Evolutionary conservation across 2,113 vertebrate species (phyloP).

Genomic region (Paedocypris sp.): DNA sequence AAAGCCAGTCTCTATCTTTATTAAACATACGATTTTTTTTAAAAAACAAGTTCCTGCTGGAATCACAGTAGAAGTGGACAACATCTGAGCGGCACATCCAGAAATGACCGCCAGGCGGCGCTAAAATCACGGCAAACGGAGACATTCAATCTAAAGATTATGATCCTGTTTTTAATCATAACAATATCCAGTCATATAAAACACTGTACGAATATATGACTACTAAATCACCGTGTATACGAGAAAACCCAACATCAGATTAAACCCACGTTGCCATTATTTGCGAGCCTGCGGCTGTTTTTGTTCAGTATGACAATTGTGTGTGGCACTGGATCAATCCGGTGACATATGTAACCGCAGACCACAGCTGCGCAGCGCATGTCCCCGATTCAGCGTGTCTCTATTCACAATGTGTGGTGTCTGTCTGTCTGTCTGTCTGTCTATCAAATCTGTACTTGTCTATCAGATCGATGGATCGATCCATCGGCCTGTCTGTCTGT

Average conservation of each 20-base stretch:
- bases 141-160: too few relatives aligned
- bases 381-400: not conserved
- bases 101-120: not conserved
- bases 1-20: too few relatives aligned
- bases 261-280: not conserved
- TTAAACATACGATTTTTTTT: too few relatives aligned
- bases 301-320: conserved; percentile 4
- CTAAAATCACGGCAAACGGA: not conserved
- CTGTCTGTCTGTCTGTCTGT: not conserved
- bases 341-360: conserved; percentile 14
- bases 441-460: too few relatives aligned
- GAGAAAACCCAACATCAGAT: not conserved
- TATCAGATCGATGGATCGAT: too few relatives aligned
- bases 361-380: conserved; percentile 15
- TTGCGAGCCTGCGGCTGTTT: conserved; percentile 5
- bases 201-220: not conserved
- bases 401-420: not conserved
- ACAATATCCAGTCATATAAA: not conserved
- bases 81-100: not conserved
- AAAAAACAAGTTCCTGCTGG: too few relatives aligned
- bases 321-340: conserved; percentile 12
- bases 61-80: too few relatives aligned
- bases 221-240: not conserved
- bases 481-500: too few relatives aligned
- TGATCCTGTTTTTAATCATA: not conserved